Evolutionary conservation across 2,888 invertebrate genomes (phyloP).

Genomic region (Patella depressa): DNA sequence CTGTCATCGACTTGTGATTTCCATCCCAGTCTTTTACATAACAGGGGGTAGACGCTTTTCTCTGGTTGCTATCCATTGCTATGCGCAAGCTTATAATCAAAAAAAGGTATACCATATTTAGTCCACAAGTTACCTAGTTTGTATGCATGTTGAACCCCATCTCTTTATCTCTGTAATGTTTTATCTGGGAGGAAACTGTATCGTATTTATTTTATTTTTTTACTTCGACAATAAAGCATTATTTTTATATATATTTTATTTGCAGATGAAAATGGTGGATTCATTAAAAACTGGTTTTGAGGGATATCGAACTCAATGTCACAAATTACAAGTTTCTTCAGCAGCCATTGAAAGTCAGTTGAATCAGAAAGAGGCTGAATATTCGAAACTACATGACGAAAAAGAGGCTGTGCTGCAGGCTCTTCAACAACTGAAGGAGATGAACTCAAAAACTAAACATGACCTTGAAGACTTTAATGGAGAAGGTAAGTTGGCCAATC

Average conservation of each 20-base stretch:
- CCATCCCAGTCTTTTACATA: too few species aligned
- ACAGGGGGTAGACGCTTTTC: too few species aligned
- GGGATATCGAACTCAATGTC: constrained; percentile 41
- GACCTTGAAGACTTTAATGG: constrained; percentile 43
- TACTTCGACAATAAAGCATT: too few species aligned
- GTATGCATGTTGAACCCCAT: too few species aligned
- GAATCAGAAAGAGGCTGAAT: constrained; percentile 32
- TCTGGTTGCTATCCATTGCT: too few species aligned
- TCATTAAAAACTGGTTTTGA: constrained; percentile 41
- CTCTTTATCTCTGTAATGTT: too few species aligned
- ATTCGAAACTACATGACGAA: constrained; percentile 25
- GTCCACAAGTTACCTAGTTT: too few species aligned
- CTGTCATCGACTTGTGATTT: too few species aligned
- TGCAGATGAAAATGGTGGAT: constrained; percentile 42
- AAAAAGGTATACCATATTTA: too few species aligned
- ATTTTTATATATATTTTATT: background rate
- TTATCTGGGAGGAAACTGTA: too few species aligned
- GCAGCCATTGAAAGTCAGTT: constrained; percentile 40
- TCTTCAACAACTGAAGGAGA: constrained; percentile 32
- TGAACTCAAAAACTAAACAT: constrained; percentile 39
- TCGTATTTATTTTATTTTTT: too few species aligned
- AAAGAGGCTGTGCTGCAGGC: constrained; percentile 30
- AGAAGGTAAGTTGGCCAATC: background rate
- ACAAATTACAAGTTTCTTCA: constrained; percentile 37
- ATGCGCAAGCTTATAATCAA: too few species aligned